Conservation (phyloP, 2,113 vertebrate genomes). For the Osmerus mordax region DNA sequence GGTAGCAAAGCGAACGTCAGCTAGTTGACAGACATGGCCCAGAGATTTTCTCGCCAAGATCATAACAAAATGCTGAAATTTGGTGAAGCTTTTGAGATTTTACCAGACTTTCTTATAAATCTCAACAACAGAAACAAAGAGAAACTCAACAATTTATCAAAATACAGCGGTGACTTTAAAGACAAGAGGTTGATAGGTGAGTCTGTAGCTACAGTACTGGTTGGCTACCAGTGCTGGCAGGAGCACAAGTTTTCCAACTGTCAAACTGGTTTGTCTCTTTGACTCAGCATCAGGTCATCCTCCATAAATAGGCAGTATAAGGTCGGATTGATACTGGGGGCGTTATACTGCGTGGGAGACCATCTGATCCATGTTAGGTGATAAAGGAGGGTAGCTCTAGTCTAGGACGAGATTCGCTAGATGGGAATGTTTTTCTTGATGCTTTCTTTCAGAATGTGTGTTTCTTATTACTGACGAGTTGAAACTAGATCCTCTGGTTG, state of each 20-base stretch:
- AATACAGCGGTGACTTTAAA: slow-evolving; percentile 52
- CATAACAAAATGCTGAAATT: slow-evolving; percentile 42
- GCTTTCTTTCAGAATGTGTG: slow-evolving; percentile 56
- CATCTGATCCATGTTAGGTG: neutral
- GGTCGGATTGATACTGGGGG: neutral
- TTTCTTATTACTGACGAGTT: slow-evolving; percentile 63
- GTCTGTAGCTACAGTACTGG: slow-evolving; percentile 12
- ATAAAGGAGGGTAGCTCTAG: neutral
- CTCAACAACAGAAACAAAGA: slow-evolving; percentile 66
- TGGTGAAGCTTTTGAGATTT: slow-evolving; percentile 50
- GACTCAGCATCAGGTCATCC: too few species aligned
- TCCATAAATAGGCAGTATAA: too few species aligned
- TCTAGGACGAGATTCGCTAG: neutral
- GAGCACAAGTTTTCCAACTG: too few species aligned
- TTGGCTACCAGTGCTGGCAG: neutral
- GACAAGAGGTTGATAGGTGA: slow-evolving; percentile 55
- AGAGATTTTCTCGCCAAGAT: neutral
- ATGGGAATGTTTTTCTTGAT: neutral
- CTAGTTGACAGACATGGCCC: slow-evolving; percentile 32
- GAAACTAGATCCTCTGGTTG: slow-evolving; percentile 60
- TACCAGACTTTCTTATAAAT: slow-evolving; percentile 58
- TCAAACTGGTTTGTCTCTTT: too few species aligned
- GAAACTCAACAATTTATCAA: slow-evolving; percentile 43
- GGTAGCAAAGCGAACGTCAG: too few species aligned
- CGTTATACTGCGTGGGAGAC: neutral